Conservation (phyloP, 2,113 vertebrate species). For the Seriola dumerili region DNA sequence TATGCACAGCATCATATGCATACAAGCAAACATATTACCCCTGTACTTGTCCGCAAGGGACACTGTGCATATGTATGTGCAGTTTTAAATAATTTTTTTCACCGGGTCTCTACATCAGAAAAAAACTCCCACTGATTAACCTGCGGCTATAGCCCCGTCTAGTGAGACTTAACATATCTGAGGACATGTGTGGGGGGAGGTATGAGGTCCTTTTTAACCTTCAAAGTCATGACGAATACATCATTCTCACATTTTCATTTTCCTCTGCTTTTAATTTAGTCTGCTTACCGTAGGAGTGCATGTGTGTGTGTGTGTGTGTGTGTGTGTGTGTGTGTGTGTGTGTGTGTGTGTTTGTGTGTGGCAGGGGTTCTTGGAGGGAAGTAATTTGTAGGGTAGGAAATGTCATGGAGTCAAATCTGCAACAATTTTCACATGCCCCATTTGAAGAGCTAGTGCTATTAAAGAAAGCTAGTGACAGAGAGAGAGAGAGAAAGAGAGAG, state of each 20-base stretch:
- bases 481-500: neutral
- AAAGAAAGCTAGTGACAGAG: neutral
- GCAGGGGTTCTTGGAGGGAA: conserved; percentile 16
- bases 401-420: conserved; percentile 38
- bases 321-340: neutral
- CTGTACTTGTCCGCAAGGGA: conserved; percentile 10
- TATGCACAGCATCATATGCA: conserved; percentile 23
- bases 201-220: conserved; percentile 30
- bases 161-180: neutral
- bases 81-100: neutral
- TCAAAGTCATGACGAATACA: conserved; percentile 43
- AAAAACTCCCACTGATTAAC: conserved; percentile 37
- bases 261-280: conserved; percentile 32
- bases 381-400: conserved; percentile 35
- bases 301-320: conserved; percentile 7
- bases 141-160: conserved; percentile 13
- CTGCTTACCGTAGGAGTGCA: conserved; percentile 1
- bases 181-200: neutral
- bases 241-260: conserved; percentile 20
- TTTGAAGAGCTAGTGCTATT: conserved; percentile 28
- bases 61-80: neutral
- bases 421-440: conserved; percentile 45
- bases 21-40: conserved; percentile 17
- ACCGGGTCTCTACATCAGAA: neutral
- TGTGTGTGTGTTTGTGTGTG: neutral